Base-by-base conservation (phyloP, 2,797 vertebrate genomes). In the Gambusia yucatana region DNA sequence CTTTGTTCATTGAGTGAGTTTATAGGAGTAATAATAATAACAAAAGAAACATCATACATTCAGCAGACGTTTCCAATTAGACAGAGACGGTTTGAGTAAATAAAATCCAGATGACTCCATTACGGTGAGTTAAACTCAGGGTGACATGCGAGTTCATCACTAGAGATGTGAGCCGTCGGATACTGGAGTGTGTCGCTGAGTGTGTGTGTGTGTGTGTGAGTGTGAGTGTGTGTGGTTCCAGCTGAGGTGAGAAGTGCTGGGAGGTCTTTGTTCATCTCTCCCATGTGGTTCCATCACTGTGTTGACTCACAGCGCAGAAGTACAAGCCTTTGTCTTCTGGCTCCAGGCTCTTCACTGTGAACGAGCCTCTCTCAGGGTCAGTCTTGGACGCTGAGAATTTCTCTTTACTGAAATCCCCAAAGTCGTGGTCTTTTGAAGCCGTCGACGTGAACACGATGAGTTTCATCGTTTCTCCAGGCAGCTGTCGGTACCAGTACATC, bases 401-500 rank as follows among this genome's bases (percentile, higher is more conserved):
- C 0, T 46, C 67, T 46, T 70, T 70, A 6, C 7, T 46, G 25
- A 46, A 70, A 46, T 70, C 67, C 16, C 43, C 41, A 28, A 70
- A 70, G 43, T 70, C 25, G 3, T 70, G 67, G 11, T 70, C 41
- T 46, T 28, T 44, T 9, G n/a, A 4, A 76, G 22, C 3, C 30
- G 75, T 0, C 1, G 77, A 33, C 0, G 83, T 92, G 7, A 59
- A 72, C 39, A 89, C 88, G 0, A 90, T 75, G 14, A 79, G 84
- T 48, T 81, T 83, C 80, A 93, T 92, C 0, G 9, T 22, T 39
- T 93, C 57, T 41, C 89, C 89, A 33, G 81, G 86, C 1, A 70
- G 82, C 80, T 94, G 93, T 73, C 79, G 76, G 81, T 86, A 94
- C 91, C 93, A 94, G 39, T 92, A 93, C 92, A 94, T 94, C 47